Conservation (phyloP, 2,113 vertebrate genomes). For the Prolemur simus region DNA sequence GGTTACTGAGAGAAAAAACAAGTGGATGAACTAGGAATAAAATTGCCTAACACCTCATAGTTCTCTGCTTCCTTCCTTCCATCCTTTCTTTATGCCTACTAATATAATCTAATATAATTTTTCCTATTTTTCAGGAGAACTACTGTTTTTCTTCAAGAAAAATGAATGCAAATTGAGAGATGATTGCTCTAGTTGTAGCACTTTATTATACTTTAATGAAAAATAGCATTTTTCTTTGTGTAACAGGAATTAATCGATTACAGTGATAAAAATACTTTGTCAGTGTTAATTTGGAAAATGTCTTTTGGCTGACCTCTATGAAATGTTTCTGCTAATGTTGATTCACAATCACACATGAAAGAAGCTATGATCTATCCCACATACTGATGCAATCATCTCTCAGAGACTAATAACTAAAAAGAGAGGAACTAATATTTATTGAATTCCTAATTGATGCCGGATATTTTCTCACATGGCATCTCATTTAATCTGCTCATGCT, state of each 20-base stretch:
- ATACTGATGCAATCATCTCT: not conserved
- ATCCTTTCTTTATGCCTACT: not conserved
- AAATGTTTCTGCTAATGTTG: not conserved
- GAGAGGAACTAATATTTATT: not conserved
- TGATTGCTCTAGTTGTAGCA: not conserved
- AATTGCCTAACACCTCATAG: not conserved
- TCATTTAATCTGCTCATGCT: not conserved
- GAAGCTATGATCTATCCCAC: not conserved
- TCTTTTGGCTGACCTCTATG: not conserved
- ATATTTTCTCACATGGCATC: not conserved
- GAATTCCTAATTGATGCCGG: not conserved
- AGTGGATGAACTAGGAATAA: not conserved
- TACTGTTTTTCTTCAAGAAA: not conserved
- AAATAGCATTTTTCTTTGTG: conserved; percentile 10
- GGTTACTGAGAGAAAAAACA: not conserved
- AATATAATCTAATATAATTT: not conserved
- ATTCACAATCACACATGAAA: conserved; percentile 9
- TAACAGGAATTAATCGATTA: conserved; percentile 14
- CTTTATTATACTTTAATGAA: conserved; percentile 4
- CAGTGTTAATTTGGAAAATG: conserved; percentile 23
- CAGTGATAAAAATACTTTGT: not conserved
- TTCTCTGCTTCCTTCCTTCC: not conserved
- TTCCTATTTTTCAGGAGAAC: not conserved
- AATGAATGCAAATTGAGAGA: not conserved
- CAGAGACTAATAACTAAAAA: not conserved